phyloP scores from a whole-genome alignment of 2,888 invertebrate species.

The Prenolepis imparis region DNA sequence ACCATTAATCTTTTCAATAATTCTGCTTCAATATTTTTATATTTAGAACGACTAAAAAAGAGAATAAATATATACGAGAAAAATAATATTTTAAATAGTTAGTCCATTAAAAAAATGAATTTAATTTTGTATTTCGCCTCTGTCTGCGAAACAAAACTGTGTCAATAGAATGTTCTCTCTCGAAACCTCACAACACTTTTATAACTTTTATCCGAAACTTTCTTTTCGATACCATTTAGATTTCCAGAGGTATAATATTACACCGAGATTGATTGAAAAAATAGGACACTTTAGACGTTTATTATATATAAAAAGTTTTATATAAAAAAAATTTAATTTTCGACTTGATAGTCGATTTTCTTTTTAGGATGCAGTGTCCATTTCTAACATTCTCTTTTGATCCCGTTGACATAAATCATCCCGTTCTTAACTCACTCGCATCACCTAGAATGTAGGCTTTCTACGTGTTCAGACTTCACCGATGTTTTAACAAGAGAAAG shows the following conservation, averaged over 20 bases:
- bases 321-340: background rate
- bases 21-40: background rate
- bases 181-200: background rate
- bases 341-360: constrained; percentile 10
- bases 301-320: no score
- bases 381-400: background rate
- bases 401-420: background rate
- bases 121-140: background rate
- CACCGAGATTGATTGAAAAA: background rate
- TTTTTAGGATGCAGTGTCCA: background rate
- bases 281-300: background rate
- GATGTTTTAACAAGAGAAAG: constrained; percentile 55
- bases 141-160: background rate
- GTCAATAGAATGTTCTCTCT: background rate
- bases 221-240: background rate
- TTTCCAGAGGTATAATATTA: background rate
- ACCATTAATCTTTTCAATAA: background rate
- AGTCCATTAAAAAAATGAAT: background rate
- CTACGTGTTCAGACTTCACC: constrained; percentile 36
- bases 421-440: constrained; percentile 12
- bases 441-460: constrained; percentile 35
- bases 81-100: background rate
- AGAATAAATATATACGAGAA: background rate
- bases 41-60: background rate
- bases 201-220: background rate